These are phyloP conservation scores for Cotesia congregata DNA, from an alignment of 2,888 invertebrate species.

Conservation along the genomic window DNA sequence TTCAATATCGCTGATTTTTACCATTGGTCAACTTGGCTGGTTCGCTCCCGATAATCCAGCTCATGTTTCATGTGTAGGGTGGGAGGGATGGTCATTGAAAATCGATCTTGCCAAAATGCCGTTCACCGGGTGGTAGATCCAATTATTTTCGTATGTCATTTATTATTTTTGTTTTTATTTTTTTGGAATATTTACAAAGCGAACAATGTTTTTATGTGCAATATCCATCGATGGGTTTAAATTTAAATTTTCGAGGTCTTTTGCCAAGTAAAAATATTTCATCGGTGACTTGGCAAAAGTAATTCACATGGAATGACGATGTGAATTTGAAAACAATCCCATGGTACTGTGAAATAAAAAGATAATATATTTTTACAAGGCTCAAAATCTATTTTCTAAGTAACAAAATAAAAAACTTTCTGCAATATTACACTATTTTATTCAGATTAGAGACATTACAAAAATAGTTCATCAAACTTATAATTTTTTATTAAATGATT, in stretches of 20 bases:
- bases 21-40: slow-evolving; percentile 30
- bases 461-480: too few relatives aligned
- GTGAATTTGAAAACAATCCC: slow-evolving; percentile 7
- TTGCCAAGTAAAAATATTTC: slow-evolving; percentile 4
- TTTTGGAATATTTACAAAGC: background rate
- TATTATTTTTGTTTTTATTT: slow-evolving; percentile 7
- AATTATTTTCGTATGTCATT: slow-evolving; percentile 34
- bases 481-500: too few relatives aligned
- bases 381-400: too few relatives aligned
- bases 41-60: slow-evolving; percentile 34
- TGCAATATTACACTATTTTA: too few relatives aligned
- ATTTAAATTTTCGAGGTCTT: background rate
- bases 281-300: slow-evolving; percentile 35
- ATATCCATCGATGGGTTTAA: background rate
- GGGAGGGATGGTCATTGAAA: slow-evolving; percentile 20
- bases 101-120: slow-evolving; percentile 28
- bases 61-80: slow-evolving; percentile 34
- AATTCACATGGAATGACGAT: slow-evolving; percentile 27
- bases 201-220: slow-evolving; percentile 13
- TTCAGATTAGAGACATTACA: too few relatives aligned
- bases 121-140: slow-evolving; percentile 29
- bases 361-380: background rate
- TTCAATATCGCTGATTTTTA: slow-evolving; percentile 33
- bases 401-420: too few relatives aligned
- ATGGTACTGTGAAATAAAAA: background rate